Base-by-base conservation (phyloP, 1,140 invertebrate species). In the Sitobion miscanthi region DNA sequence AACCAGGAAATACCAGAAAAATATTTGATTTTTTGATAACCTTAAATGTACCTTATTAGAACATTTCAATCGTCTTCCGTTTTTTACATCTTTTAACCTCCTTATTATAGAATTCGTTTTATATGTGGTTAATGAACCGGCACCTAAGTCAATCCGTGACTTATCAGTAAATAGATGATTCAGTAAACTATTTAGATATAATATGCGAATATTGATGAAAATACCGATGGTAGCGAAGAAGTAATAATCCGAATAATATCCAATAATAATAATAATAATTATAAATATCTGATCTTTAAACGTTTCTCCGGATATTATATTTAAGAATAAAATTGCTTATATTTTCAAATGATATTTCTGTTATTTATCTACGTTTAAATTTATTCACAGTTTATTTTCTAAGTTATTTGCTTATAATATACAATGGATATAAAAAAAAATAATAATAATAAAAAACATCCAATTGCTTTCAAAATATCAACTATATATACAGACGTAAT, bases 101-200 rank as follows among this genome's bases (percentile, higher is more conserved):
- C 23, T 54, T 89, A 54, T 23, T 89, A 38, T 87, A 23, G 54
- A 62, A 42, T 42, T 82, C 9, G 42, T 11, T 47, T 91, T 77
- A 0, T 82, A 83, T 54, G 49, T 45, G 91, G 47, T 93, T 93
- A 93, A 86, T 93, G 91, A 93, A 54, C 91, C 82, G 91, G 35
- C 35, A 93, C 49, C 30, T 11, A 69, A 38, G 52, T 93, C 82
- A 93, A 93, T 45, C 91, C 91, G 91, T 93, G 91, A 93, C 91
- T 93, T 93, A 93, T 93, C 52, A n/a, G 38, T 35, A 93, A 93
- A 93, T 93, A 54, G 69, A 35, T 14, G 23, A 54, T 92, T 92
- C 38, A 57, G 86, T 69, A 69, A n/a, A 45, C 54, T 57, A 69
- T 54, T 90, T 86, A 42, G 49, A 52, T 54, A 42, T 92, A 17